Evolutionary conservation across 2,888 invertebrate species (phyloP), one percentile per base, ranked within the genome.

Genomic region (Parascotia fuliginaria): DNA sequence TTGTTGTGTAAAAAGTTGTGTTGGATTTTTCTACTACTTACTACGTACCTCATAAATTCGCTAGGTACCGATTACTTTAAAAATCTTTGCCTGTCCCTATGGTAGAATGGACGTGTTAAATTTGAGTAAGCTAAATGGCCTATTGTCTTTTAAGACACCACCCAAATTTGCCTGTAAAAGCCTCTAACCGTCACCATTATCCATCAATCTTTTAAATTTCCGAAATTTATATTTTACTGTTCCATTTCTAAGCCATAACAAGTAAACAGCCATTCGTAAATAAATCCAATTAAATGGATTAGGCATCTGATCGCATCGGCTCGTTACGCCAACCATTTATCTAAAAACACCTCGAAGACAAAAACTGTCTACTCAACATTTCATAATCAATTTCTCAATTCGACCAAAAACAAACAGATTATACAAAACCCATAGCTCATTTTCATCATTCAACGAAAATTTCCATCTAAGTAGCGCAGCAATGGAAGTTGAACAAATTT

Each of bases 321-420:
- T 55, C 60, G 55, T 70, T 65, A 45, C 31, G 39, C 70, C 65
- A 74, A 72, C 73, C 75, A 79, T 79, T 75, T 70, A 72, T 70
- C 73, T 73, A 69, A 73, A 76, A 79, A 77, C 73, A 66, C 64
- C 57, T 57, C 32, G 34, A 73, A 78, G 78, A 80, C 76, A 68
- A 83, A 86, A 87, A 83, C 70, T 81, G 87, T 78, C 75, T 79
- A 86, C 77, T 83, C 85, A 86, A 80, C 82, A 54, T 79, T 82
- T 73, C 73, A 78, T 81, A 86, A 87, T 88, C 82, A 87, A 85
- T 87, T 80, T 79, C 74, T 70, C 73, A 60, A 70, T 39, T 46
- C 55, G 55, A 47, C 60, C 48, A 44, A 42, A 47, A 36, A 36
- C 22, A 48, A 42, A 9, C 42, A 12, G 34, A 34, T 29, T 43